Evolutionary conservation across 1,140 invertebrate species (phyloP), one percentile per base, ranked within the genome.

Genomic region (Homarus americanus): DNA sequence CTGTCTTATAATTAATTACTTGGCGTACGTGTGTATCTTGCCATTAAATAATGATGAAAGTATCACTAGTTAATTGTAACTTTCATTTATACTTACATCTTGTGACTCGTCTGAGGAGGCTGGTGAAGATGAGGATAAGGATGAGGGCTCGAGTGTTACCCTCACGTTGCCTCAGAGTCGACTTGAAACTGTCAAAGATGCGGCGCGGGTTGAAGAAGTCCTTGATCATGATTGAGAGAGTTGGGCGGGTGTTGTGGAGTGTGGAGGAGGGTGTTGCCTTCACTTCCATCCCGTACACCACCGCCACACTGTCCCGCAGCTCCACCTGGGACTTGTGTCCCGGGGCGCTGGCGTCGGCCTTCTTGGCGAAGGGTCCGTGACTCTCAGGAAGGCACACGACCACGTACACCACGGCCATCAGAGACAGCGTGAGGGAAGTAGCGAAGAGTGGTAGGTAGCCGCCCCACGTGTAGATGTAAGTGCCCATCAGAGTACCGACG

Each of bases 101-200:
- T 28, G 87, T 90, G 32, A 90, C 28, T 34, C 87, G 38, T 83
- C 87, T 72, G 15, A 90, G 87, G 72, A 90, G 87, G 80, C 87
- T 90, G 87, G 87, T 90, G 44, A 90, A 82, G 80, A 90, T 90
- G 32, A 90, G 87, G 15, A 75, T 49, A 15, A 90, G 87, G 69
- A 90, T 76, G 34, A 90, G 79, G 17, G 58, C 69, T 41, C 87
- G 36, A 0, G 87, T 83, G 72, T 90, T 90, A 1, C 87, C 87
- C 12, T 82, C 63, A 0, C 87, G 79, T 10, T 34, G n/a, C 69
- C 79, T 82, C 79, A 90, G 69, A 10, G 87, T 90, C 17, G 87
- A 75, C 87, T 41, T 83, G 87, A 90, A 90, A 49, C 79, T 82
- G 79, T 90, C 87, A 34, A 82, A 10, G 80, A 90, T 90, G 63